Conservation (phyloP, 2,797 vertebrate genomes). For the Steatocranus sp. region DNA sequence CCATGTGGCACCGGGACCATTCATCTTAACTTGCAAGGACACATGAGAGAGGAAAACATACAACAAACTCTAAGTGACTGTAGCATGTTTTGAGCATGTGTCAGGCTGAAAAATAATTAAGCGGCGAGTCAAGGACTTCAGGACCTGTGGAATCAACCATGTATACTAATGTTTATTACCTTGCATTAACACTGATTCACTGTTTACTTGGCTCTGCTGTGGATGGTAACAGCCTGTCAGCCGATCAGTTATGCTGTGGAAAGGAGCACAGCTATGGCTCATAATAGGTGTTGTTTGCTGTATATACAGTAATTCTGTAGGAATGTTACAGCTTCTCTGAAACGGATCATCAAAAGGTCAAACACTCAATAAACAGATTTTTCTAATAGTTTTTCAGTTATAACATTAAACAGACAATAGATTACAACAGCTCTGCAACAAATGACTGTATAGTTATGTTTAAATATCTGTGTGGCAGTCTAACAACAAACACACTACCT, state of each 20-base stretch:
- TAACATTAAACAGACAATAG: neutral
- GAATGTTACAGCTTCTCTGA: neutral
- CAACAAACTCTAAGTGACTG: neutral
- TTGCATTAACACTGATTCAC: constrained; percentile 55
- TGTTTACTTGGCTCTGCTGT: constrained; percentile 55
- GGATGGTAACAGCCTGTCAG: constrained; percentile 59
- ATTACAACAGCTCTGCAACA: neutral
- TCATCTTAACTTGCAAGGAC: neutral
- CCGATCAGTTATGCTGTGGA: constrained; percentile 35
- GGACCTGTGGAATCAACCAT: neutral
- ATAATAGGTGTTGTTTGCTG: constrained; percentile 4
- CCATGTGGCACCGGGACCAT: neutral
- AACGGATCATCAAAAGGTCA: neutral
- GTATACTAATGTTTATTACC: constrained; percentile 33
- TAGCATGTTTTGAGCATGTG: neutral
- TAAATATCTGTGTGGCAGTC: neutral
- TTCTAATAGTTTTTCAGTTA: neutral
- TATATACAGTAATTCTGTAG: neutral
- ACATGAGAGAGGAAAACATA: neutral
- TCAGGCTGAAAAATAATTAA: neutral
- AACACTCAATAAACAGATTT: neutral
- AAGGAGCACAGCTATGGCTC: neutral
- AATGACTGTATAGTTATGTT: neutral
- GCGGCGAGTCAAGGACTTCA: neutral
- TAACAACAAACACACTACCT: neutral